A percentile compares a stretch with the other conserved stretches of the same genome.
phyloP scores from a whole-genome alignment of 2,113 vertebrate species.

The Stigmatopora argus region DNA sequence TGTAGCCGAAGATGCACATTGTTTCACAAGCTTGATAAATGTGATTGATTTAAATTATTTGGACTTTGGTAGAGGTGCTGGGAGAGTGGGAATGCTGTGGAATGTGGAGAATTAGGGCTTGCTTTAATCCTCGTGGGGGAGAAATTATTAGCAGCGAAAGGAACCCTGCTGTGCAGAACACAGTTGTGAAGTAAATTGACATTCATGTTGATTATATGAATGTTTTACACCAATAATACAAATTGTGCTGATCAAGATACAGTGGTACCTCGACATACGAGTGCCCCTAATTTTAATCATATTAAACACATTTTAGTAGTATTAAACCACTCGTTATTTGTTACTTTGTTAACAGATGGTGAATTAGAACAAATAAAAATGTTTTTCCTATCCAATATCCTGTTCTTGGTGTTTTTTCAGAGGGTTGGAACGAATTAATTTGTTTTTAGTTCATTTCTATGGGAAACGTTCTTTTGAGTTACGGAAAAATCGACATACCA shows the following conservation, averaged over 20 bases:
- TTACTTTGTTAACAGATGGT: too few species aligned
- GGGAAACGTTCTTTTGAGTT: too few species aligned
- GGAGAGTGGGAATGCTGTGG: conserved; percentile 33
- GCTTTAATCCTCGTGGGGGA: conserved; percentile 48
- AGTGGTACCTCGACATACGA: too few species aligned
- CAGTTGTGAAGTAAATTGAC: conserved; percentile 1
- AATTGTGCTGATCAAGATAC: neutral
- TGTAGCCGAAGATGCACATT: conserved; percentile 1
- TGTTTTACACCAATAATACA: neutral
- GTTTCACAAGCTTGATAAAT: conserved; percentile 34
- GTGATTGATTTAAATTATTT: conserved; percentile 26
- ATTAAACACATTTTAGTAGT: too few species aligned
- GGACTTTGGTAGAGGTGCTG: conserved; percentile 29
- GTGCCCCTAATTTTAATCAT: too few species aligned
- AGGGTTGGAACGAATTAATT: too few species aligned
- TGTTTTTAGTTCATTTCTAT: too few species aligned
- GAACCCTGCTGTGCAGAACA: conserved; percentile 25
- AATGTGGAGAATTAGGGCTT: conserved; percentile 63
- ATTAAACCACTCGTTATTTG: too few species aligned
- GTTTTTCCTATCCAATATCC: too few species aligned
- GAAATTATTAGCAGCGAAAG: conserved; percentile 52
- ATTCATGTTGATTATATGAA: neutral
- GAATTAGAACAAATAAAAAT: too few species aligned
- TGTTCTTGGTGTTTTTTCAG: too few species aligned
- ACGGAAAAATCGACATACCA: too few species aligned